Conservation (phyloP, 2,797 vertebrate species). For the Avahi laniger region DNA sequence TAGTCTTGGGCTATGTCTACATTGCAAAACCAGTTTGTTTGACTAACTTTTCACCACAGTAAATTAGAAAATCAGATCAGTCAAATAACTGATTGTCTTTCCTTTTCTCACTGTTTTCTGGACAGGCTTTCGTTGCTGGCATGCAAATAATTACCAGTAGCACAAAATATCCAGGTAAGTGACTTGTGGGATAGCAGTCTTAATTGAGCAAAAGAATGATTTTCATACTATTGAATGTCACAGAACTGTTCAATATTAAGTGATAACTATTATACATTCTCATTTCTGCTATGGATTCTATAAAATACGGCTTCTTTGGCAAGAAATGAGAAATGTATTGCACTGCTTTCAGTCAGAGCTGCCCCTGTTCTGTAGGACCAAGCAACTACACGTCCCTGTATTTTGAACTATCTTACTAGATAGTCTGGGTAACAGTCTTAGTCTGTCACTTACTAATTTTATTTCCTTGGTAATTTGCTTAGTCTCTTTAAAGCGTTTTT, state of each 20-base stretch:
- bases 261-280: neutral
- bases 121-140: neutral
- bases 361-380: neutral
- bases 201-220: neutral
- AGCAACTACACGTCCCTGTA: neutral
- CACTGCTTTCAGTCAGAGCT: neutral
- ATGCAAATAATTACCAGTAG: neutral
- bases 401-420: neutral
- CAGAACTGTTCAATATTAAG: neutral
- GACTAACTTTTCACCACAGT: constrained; percentile 58
- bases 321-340: neutral
- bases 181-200: neutral
- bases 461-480: neutral
- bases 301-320: neutral
- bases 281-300: neutral
- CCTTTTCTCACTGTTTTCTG: neutral
- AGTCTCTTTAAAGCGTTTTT: neutral
- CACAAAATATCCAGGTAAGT: neutral
- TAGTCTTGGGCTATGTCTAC: neutral
- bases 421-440: neutral
- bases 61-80: constrained; percentile 53
- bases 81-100: constrained; percentile 35
- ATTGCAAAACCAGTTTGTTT: constrained; percentile 31
- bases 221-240: constrained; percentile 10
- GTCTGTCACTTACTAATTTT: neutral